Evolutionary conservation across 2,888 invertebrate genomes (phyloP).

Genomic region (Prenolepis imparis): DNA sequence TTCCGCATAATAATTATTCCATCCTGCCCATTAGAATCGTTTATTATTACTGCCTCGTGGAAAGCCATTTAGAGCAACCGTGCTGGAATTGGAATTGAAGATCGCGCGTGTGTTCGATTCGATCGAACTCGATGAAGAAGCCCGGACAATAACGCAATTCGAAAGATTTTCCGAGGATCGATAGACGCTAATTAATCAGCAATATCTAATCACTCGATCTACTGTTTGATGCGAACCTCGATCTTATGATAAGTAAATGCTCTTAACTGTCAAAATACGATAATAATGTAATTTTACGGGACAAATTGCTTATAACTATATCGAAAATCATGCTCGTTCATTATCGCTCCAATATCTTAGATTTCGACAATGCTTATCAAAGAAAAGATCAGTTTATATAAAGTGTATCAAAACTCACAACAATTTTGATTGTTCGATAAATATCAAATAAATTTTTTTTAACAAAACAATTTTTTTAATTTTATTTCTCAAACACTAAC

Average conservation of each 20-base stretch:
- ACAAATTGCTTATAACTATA: not conserved
- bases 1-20: constrained; percentile 26
- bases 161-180: constrained; percentile 56
- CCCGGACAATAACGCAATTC: constrained; percentile 67
- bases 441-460: not conserved
- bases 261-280: not conserved
- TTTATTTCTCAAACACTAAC: not conserved
- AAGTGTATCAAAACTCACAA: not conserved
- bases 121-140: constrained; percentile 59
- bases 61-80: constrained; percentile 61
- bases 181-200: constrained; percentile 71
- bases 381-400: not conserved
- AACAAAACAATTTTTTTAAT: not conserved
- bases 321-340: not conserved
- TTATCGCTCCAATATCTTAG: not conserved
- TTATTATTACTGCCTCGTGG: constrained; percentile 47
- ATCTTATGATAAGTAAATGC: not conserved
- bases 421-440: not conserved
- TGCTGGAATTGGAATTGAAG: constrained; percentile 43
- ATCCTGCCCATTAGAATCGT: constrained; percentile 30
- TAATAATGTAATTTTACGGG: not conserved
- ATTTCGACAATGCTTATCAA: not conserved
- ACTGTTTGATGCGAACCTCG: constrained; percentile 51
- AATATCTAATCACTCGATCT: constrained; percentile 66
- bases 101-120: constrained; percentile 61